These are phyloP conservation scores for Apogon hyalosoma DNA, from an alignment of 2,797 vertebrate genomes.

Conservation along the genomic window DNA sequence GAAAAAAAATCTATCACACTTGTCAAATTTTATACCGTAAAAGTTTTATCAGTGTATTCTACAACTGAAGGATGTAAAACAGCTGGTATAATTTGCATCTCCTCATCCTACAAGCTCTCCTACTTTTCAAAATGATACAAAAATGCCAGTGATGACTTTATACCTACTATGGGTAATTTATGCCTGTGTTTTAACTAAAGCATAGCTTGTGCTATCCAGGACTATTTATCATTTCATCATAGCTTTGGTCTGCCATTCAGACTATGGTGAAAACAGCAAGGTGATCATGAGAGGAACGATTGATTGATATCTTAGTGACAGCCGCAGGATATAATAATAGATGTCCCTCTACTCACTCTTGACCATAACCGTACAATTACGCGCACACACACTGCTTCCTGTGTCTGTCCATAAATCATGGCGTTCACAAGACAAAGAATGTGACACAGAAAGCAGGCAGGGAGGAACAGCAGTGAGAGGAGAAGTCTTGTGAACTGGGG, in stretches of 20 bases:
- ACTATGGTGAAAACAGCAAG: conserved; percentile 12
- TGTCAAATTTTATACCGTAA: too few relatives aligned
- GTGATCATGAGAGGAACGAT: conserved; percentile 30
- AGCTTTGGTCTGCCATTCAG: conserved; percentile 28
- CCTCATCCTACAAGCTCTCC: too few relatives aligned
- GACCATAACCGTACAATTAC: conserved; percentile 60
- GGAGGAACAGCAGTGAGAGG: conserved; percentile 40
- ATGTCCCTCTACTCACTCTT: conserved; percentile 39
- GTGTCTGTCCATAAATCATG: conserved; percentile 71
- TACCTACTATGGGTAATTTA: too few relatives aligned
- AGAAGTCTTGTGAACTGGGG: conserved; percentile 55
- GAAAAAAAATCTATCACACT: too few relatives aligned
- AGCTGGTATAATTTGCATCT: too few relatives aligned
- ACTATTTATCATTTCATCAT: conserved; percentile 32
- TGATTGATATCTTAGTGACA: conserved; percentile 57
- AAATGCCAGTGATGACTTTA: too few relatives aligned
- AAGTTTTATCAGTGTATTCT: too few relatives aligned
- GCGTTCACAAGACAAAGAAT: conserved; percentile 75
- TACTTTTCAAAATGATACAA: too few relatives aligned
- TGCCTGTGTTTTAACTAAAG: too few relatives aligned
- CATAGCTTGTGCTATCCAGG: too few relatives aligned
- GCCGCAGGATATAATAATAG: conserved; percentile 42
- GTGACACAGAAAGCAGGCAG: conserved; percentile 59
- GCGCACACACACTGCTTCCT: conserved; percentile 59
- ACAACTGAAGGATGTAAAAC: too few relatives aligned